Evolutionary conservation across 2,888 invertebrate species (phyloP), one percentile per base, ranked within the genome.

Genomic region (Drosophila paracracens): DNA sequence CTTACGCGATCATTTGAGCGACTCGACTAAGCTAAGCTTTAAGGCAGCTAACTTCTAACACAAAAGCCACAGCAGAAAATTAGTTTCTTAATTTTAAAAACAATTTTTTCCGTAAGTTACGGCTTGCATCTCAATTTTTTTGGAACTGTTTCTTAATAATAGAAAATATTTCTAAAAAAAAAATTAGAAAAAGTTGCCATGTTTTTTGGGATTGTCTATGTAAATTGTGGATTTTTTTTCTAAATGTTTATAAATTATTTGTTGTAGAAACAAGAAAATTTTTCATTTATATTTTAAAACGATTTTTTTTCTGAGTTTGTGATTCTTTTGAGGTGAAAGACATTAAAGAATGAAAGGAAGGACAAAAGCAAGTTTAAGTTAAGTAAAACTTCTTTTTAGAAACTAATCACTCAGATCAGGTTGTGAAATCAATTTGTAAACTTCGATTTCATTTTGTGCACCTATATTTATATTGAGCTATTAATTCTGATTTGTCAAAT

Each of bases 31-130:
- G 7, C 36, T 18, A 36, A 18, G 33, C 3, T 7, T 4, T 16
- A 36, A 36, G 3, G 2, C 2, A 36, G 16, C 35, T 16, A 35
- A 16, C 6, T 35, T 35, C 35, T 35, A 16, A 31, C 10, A 8
- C 2, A 8, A 31, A 31, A 0, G 8, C 7, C 29, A 29, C 2
- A 31, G 7, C 0, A 31, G 10, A 33, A 0, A 33, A 0, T 33
- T 33, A 2, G 36, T 36, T 16, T 35, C 1, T 13, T 11, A 13
- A 13, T 35, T 35, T 4, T 0, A 4, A 13, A 35, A 11, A 1
- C 13, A 1, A 1, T 35, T 35, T 35, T 11, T 11, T 33, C 4
- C 1, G 11, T 0, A 35, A 35, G 8, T 8, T 8, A 31, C 8
- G 31, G 31, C 3, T 31, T 10, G 31, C 35, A 35, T 35, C 4